Percentiles rank a stretch among this genome's conserved stretches.
Conservation (phyloP, 92 coral and sea anemone species). For the Ricordea florida region DNA sequence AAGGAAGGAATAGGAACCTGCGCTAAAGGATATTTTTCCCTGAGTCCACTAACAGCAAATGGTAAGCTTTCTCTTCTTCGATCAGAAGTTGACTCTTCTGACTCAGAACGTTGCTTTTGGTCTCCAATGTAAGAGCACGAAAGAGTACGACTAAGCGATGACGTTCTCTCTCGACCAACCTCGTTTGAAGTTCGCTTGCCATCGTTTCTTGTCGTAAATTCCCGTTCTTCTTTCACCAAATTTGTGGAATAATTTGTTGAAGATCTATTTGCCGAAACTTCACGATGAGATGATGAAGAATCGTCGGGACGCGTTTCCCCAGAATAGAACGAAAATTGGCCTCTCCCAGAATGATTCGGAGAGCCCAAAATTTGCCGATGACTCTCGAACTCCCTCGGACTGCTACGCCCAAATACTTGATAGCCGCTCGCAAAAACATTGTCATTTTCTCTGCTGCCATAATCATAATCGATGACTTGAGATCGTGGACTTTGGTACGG, state of each 20-base stretch:
- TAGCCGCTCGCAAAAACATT: neutral
- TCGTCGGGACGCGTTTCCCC: neutral
- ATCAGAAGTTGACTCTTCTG: neutral
- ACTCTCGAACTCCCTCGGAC: neutral
- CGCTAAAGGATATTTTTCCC: slow-evolving; percentile 70
- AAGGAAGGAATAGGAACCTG: slow-evolving; percentile 84
- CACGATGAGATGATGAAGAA: neutral
- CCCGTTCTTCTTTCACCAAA: neutral
- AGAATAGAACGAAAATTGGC: neutral
- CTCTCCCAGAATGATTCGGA: neutral
- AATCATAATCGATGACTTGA: neutral
- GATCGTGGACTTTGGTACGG: neutral
- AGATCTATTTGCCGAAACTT: neutral
- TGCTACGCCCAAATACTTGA: neutral
- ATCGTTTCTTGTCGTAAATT: neutral
- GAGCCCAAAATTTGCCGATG: neutral
- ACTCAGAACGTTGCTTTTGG: neutral
- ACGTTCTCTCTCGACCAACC: slow-evolving; percentile 18
- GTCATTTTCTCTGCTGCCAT: neutral
- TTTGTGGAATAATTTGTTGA: neutral
- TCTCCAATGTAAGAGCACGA: slow-evolving; percentile 54
- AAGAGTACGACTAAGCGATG: slow-evolving; percentile 44
- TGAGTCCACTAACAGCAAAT: neutral
- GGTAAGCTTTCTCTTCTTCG: slow-evolving; percentile 34
- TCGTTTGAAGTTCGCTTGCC: slow-evolving; percentile 3